Conservation (phyloP, 2,888 invertebrate species). For the Drosophila anomalata region DNA sequence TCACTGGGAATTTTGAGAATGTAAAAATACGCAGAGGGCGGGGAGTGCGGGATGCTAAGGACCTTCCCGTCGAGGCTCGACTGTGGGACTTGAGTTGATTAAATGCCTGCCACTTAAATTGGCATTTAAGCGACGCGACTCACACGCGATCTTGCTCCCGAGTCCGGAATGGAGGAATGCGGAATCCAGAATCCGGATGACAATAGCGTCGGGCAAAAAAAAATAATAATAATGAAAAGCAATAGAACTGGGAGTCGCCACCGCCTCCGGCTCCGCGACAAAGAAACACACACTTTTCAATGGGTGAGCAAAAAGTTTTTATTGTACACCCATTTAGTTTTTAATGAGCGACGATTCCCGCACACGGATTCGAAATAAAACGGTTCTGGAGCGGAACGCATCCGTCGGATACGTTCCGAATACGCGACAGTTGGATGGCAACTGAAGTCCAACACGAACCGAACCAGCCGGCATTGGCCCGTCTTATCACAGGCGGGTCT, state of each 20-base stretch:
- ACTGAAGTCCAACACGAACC: slow-evolving; percentile 61
- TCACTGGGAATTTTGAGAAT: slow-evolving; percentile 70
- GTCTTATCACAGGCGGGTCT: slow-evolving; percentile 2
- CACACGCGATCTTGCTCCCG: not conserved
- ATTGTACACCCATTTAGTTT: slow-evolving; percentile 37
- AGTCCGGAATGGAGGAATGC: not conserved
- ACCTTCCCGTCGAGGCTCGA: not conserved
- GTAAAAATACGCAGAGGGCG: slow-evolving; percentile 16
- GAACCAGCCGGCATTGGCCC: slow-evolving; percentile 44
- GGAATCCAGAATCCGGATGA: slow-evolving; percentile 19
- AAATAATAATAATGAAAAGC: slow-evolving; percentile 20
- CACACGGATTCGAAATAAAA: slow-evolving; percentile 7
- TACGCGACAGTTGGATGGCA: slow-evolving; percentile 71
- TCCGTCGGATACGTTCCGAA: slow-evolving; percentile 60
- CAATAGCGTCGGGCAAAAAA: slow-evolving; percentile 19
- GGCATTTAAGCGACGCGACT: slow-evolving; percentile 55
- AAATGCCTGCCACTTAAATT: slow-evolving; percentile 73
- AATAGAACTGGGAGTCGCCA: slow-evolving; percentile 2
- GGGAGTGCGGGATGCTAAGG: slow-evolving; percentile 17
- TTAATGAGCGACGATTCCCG: slow-evolving; percentile 26
- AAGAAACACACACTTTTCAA: slow-evolving; percentile 20
- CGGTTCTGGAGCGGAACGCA: slow-evolving; percentile 18
- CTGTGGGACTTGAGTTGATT: slow-evolving; percentile 59
- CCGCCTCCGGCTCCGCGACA: not conserved
- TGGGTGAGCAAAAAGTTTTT: slow-evolving; percentile 30